Percentiles rank a stretch among this genome's conserved stretches.
Conservation (phyloP, 2,888 invertebrate genomes). For the Xanthorhoe spadicearia region DNA sequence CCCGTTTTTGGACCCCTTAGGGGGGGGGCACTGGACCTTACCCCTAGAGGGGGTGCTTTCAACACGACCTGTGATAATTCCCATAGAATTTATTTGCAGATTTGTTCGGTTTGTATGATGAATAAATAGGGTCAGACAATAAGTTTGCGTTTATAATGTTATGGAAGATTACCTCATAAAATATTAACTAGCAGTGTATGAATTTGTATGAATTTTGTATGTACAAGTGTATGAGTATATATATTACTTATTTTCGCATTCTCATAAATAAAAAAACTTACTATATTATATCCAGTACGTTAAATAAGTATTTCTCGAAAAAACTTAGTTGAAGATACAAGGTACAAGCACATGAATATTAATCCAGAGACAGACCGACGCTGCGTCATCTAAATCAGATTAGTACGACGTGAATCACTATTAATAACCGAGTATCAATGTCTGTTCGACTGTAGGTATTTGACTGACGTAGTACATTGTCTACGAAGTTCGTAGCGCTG, state of each 20-base stretch:
- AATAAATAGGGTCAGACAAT: background rate
- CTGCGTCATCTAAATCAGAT: conserved; percentile 57
- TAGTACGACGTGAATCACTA: conserved; percentile 46
- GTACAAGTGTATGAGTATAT: too few species aligned
- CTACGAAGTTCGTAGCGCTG: background rate
- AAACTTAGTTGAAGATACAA: background rate
- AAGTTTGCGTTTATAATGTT: too few species aligned
- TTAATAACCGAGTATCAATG: conserved; percentile 37
- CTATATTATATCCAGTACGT: too few species aligned
- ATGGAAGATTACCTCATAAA: too few species aligned
- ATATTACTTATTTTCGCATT: too few species aligned
- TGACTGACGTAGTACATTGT: background rate
- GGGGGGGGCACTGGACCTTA: conserved; percentile 10
- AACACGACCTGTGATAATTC: conserved; percentile 29
- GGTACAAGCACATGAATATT: conserved; percentile 16
- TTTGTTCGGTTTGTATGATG: background rate
- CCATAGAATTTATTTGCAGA: conserved; percentile 18
- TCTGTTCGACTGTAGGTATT: conserved; percentile 2
- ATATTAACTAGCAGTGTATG: too few species aligned
- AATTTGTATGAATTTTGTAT: too few species aligned
- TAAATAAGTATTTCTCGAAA: background rate
- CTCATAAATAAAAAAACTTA: too few species aligned
- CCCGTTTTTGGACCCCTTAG: conserved; percentile 47
- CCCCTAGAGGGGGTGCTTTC: conserved; percentile 14
- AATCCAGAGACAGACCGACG: conserved; percentile 27